Evolutionary conservation across 2,888 invertebrate species (phyloP).

Genomic region (Meloe dianella): DNA sequence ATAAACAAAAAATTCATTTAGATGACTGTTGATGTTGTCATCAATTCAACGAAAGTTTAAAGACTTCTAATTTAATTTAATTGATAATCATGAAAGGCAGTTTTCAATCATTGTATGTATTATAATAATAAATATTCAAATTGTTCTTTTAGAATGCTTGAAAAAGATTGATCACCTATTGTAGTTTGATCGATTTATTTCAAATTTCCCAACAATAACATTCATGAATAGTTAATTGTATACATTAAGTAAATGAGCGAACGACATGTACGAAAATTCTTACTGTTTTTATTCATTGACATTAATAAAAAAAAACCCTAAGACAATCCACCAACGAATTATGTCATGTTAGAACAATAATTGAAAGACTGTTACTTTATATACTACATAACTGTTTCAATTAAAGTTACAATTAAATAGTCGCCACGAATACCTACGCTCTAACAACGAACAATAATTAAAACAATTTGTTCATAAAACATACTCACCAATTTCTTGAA

Average conservation of each 20-base stretch:
- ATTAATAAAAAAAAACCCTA: not conserved
- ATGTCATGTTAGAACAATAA: constrained; percentile 8
- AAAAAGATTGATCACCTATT: not conserved
- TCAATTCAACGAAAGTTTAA: not conserved
- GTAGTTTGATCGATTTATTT: not conserved
- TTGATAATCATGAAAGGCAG: not conserved
- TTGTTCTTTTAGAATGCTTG: not conserved
- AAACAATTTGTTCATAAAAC: not conserved
- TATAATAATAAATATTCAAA: too few species aligned
- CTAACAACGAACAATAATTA: not conserved
- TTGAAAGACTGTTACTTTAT: not conserved
- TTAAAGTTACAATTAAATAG: constrained; percentile 7
- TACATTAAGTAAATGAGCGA: not conserved
- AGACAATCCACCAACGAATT: not conserved
- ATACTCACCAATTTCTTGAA: not conserved
- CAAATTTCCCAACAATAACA: not conserved
- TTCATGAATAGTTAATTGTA: not conserved
- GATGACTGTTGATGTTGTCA: not conserved
- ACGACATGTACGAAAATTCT: not conserved
- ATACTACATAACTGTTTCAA: not conserved
- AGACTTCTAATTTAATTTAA: not conserved
- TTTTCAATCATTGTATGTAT: too few species aligned
- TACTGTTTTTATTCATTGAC: not conserved
- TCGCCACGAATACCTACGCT: constrained; percentile 13
- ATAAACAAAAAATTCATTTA: not conserved